Evolutionary conservation across 2,888 invertebrate genomes (phyloP).

Genomic region (Thymelicus sylvestris): DNA sequence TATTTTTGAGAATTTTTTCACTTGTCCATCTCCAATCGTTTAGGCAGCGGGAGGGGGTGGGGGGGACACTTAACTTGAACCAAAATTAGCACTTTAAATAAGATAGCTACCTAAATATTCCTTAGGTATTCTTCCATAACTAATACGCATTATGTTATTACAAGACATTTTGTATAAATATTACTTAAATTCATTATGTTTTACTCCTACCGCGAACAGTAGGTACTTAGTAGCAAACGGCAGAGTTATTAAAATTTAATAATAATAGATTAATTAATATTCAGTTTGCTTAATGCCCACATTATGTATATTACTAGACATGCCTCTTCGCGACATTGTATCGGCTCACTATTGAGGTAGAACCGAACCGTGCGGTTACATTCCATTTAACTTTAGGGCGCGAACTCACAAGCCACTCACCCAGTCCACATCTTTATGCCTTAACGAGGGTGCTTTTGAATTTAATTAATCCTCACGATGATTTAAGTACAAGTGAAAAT

Average conservation of each 20-base stretch:
- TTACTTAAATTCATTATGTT: neutral
- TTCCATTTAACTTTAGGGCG: slow-evolving; percentile 64
- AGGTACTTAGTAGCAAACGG: neutral
- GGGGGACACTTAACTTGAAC: no score
- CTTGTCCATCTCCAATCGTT: no score
- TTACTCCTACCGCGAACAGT: neutral
- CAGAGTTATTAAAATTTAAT: neutral
- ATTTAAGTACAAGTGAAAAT: slow-evolving; percentile 39
- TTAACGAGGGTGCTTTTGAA: slow-evolving; percentile 65
- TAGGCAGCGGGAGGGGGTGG: no score
- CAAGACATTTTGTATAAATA: no score
- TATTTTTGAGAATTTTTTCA: no score
- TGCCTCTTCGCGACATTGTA: slow-evolving; percentile 10
- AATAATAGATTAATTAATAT: neutral
- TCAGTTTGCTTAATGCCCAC: neutral
- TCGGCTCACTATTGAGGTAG: slow-evolving; percentile 41
- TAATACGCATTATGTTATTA: no score
- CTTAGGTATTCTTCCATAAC: no score
- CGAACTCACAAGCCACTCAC: slow-evolving; percentile 46
- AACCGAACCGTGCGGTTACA: slow-evolving; percentile 54
- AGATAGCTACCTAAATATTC: no score
- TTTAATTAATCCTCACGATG: slow-evolving; percentile 64
- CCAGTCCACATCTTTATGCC: slow-evolving; percentile 56
- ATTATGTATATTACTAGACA: neutral
- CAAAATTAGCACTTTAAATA: no score